phyloP scores from a whole-genome alignment of 1,140 invertebrate genomes.

The Drosophila novamexicana region DNA sequence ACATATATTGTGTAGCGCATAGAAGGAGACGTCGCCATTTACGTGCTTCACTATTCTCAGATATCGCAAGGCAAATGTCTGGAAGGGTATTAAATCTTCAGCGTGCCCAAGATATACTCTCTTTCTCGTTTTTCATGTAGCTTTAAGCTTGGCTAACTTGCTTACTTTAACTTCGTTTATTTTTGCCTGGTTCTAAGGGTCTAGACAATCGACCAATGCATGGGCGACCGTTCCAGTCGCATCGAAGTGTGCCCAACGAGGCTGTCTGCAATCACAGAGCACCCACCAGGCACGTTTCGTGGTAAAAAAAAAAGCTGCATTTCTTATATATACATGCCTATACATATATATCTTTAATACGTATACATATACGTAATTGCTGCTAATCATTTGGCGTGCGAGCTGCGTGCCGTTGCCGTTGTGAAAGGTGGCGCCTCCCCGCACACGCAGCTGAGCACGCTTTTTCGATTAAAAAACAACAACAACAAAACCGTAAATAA shows the following conservation, averaged over 20 bases:
- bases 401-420: conserved; percentile 39
- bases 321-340: background rate
- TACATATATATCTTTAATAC: background rate
- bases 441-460: conserved; percentile 23
- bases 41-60: too few relatives aligned
- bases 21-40: too few relatives aligned
- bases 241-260: conserved; percentile 16
- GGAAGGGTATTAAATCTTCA: too few relatives aligned
- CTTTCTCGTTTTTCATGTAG: too few relatives aligned
- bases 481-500: background rate
- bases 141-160: background rate
- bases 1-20: too few relatives aligned
- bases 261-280: conserved; percentile 18
- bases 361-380: conserved; percentile 27
- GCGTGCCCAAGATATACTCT: too few relatives aligned
- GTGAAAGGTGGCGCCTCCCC: conserved; percentile 36
- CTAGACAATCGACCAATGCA: conserved; percentile 4
- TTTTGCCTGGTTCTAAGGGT: background rate
- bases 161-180: background rate
- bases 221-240: conserved; percentile 8
- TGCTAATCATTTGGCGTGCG: conserved; percentile 47
- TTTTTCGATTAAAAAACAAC: conserved; percentile 36
- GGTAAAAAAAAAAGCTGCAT: conserved; percentile 10
- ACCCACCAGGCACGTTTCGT: conserved; percentile 21
- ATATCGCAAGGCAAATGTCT: too few relatives aligned